These are phyloP conservation scores for Clamator glandarius DNA, from an alignment of 2,797 vertebrate genomes.

Conservation along the genomic window DNA sequence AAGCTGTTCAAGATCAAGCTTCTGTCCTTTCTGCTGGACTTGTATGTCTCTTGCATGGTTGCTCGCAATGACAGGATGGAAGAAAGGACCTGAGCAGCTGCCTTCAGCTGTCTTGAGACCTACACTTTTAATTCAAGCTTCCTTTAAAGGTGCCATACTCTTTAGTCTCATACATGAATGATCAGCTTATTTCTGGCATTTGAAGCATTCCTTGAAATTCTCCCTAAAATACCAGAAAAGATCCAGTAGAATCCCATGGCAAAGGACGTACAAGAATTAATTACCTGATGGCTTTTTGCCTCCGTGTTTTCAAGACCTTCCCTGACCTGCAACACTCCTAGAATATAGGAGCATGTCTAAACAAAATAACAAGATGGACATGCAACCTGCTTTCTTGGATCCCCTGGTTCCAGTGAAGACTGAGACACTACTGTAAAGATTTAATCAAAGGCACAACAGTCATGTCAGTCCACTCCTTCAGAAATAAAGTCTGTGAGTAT, in stretches of 20 bases:
- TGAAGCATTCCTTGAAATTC: not conserved
- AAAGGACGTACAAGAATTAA: not conserved
- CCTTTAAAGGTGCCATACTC: not conserved
- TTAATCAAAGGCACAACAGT: not conserved
- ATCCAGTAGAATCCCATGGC: not conserved
- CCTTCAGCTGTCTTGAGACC: not conserved
- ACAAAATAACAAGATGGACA: not conserved
- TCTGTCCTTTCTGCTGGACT: not conserved
- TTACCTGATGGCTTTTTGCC: not conserved
- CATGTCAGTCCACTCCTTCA: not conserved
- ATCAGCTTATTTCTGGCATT: not conserved
- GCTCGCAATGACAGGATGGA: not conserved
- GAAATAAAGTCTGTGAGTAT: not conserved
- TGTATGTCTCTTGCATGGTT: not conserved
- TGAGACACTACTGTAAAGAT: not conserved
- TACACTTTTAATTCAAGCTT: not conserved
- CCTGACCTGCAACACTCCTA: not conserved
- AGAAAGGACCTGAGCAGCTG: not conserved
- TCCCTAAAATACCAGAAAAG: not conserved
- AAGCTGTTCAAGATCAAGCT: not conserved
- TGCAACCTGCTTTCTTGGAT: not conserved
- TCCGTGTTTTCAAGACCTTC: not conserved
- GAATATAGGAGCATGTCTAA: not conserved
- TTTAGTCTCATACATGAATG: not conserved
- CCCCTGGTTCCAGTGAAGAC: not conserved